Evolutionary conservation across 2,797 vertebrate genomes (phyloP).

Genomic region (Danio albolineatus): DNA sequence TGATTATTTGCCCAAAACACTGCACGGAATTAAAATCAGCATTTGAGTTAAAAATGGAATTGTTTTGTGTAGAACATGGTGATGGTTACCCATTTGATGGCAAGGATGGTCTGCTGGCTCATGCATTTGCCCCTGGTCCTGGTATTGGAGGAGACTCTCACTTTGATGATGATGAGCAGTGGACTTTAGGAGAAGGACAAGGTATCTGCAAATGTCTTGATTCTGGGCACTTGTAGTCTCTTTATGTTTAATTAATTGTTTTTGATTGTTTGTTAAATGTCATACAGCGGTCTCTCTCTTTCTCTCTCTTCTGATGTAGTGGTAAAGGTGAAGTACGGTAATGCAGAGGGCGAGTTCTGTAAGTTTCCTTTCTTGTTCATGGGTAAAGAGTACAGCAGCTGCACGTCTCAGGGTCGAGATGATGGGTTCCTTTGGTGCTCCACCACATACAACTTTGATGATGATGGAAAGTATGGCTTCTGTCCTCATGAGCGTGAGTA

Average conservation of each 20-base stretch:
- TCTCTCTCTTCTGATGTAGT: slow-evolving; percentile 73
- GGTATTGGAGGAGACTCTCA: slow-evolving; percentile 98
- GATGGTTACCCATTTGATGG: slow-evolving; percentile 98
- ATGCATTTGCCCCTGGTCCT: slow-evolving; percentile 93
- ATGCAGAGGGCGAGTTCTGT: slow-evolving; percentile 95
- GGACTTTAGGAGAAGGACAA: slow-evolving; percentile 97
- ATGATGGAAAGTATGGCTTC: slow-evolving; percentile 96
- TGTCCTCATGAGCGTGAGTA: slow-evolving; percentile 97
- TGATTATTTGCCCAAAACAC: background rate
- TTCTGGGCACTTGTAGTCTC: background rate
- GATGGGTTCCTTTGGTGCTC: slow-evolving; percentile 98
- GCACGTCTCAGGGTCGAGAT: slow-evolving; percentile 88
- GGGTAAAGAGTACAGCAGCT: slow-evolving; percentile 92
- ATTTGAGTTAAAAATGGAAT: slow-evolving; percentile 16
- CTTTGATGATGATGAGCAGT: slow-evolving; percentile 98
- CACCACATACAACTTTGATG: slow-evolving; percentile 93
- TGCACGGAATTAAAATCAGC: background rate
- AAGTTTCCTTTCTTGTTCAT: slow-evolving; percentile 96
- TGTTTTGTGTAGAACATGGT: slow-evolving; percentile 87
- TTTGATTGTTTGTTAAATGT: background rate
- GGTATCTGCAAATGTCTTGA: slow-evolving; percentile 75
- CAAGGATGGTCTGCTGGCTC: slow-evolving; percentile 96
- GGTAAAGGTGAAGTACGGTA: slow-evolving; percentile 96
- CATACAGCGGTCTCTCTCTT: background rate
- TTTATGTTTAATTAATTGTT: background rate